Evolutionary conservation across 2,888 invertebrate species (phyloP).

Genomic region (Paralinhomoeus sp.): DNA sequence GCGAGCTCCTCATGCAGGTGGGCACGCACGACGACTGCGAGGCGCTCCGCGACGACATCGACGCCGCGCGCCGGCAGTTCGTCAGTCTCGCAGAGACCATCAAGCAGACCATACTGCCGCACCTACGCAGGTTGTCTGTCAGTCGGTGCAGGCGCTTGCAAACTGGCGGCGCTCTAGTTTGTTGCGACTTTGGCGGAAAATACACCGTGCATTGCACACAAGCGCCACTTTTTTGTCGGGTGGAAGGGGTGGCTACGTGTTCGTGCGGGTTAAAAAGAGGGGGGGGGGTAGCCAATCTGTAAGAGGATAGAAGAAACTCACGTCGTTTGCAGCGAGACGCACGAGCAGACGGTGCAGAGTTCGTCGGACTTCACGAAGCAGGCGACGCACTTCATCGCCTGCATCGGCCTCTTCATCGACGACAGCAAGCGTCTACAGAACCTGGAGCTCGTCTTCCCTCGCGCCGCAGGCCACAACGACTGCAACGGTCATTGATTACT

Average conservation of each 20-base stretch:
- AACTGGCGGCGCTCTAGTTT: no score
- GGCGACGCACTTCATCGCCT: constrained; percentile 23
- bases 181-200: no score
- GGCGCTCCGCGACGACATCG: constrained; percentile 15
- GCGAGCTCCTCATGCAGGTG: constrained; percentile 18
- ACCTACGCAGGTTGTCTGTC: no score
- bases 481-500: no score
- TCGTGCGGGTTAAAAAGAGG: no score
- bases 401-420: constrained; percentile 17
- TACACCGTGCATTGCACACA: no score
- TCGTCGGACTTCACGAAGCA: constrained; percentile 17
- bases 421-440: no score
- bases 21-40: constrained; percentile 17
- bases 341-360: not conserved
- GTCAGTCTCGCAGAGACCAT: constrained; percentile 20
- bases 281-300: no score
- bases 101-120: constrained; percentile 20
- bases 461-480: no score
- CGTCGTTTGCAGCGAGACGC: not conserved
- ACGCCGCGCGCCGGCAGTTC: constrained; percentile 15
- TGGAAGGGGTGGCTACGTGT: no score
- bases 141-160: no score
- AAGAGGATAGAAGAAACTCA: not conserved
- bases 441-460: no score
- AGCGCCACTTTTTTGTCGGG: not conserved